Evolutionary conservation across 53 echinoderm and acorn worm species (phyloP).

Genomic region (Paracentrotus lividus): DNA sequence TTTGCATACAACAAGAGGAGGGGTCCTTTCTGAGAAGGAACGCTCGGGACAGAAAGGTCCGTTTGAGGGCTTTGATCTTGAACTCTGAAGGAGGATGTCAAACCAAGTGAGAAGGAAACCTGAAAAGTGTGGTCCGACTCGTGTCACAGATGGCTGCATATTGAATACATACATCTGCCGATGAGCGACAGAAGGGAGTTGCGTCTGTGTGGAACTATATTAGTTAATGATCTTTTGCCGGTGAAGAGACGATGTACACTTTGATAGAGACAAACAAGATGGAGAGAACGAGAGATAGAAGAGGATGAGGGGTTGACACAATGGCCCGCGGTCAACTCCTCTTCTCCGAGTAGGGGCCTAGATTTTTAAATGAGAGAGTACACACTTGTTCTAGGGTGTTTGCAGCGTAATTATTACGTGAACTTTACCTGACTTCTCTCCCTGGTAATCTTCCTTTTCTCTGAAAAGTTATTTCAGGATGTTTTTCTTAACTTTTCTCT

Average conservation of each 20-base stretch:
- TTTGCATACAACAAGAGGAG: conserved; percentile 40
- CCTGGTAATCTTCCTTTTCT: background rate
- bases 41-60: conserved; percentile 1
- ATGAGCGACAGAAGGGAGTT: no score
- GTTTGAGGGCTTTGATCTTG: conserved; percentile 21
- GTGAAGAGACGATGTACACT: no score
- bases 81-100: conserved; percentile 55
- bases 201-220: no score
- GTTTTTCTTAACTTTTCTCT: background rate
- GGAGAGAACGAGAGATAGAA: conserved; percentile 32
- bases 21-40: conserved; percentile 18
- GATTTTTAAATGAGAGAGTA: conserved; percentile 5
- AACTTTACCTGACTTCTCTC: background rate
- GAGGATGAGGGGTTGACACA: conserved; percentile 44
- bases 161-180: conserved; percentile 31
- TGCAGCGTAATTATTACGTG: background rate
- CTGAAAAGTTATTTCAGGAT: background rate
- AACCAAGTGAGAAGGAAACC: conserved; percentile 20
- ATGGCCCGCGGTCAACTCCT: conserved; percentile 34
- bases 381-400: background rate
- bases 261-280: conserved; percentile 9
- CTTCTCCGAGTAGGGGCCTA: background rate
- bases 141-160: conserved; percentile 41
- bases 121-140: background rate
- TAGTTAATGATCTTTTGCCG: no score